Conservation (phyloP, 2,797 vertebrate species). For the Myiotriccus ornatus region DNA sequence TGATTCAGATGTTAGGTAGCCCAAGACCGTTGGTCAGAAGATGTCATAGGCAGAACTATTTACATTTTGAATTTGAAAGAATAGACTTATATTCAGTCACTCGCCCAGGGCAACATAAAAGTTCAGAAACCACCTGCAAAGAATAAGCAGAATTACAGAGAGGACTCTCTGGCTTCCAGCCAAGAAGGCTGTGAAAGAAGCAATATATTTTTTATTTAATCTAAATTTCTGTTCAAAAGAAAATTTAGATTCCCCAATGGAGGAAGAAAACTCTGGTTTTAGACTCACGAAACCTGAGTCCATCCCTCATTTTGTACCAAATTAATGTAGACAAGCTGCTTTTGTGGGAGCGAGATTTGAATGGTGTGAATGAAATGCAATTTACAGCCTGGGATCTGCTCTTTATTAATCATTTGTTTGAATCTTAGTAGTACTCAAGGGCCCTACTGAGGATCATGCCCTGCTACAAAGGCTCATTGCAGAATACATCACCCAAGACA, state of each 20-base stretch:
- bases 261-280: constrained; percentile 28
- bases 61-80: background rate
- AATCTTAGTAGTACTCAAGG: constrained; percentile 12
- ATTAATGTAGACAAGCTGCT: constrained; percentile 41
- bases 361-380: constrained; percentile 49
- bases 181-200: constrained; percentile 39
- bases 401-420: constrained; percentile 60
- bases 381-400: constrained; percentile 41
- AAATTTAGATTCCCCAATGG: constrained; percentile 53
- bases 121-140: constrained; percentile 52
- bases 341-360: constrained; percentile 15
- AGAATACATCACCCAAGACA: constrained; percentile 17
- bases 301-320: constrained; percentile 46
- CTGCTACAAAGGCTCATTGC: background rate
- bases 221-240: constrained; percentile 54
- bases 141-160: constrained; percentile 35
- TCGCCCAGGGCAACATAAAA: background rate
- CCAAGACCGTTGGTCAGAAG: background rate
- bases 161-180: background rate
- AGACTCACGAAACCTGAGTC: constrained; percentile 38
- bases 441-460: constrained; percentile 4
- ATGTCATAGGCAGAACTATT: background rate
- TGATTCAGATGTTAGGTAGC: background rate
- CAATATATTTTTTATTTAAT: constrained; percentile 56
- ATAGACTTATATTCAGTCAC: background rate